Conservation (phyloP, 2,113 vertebrate genomes). For the Protomyctophum bolini region DNA sequence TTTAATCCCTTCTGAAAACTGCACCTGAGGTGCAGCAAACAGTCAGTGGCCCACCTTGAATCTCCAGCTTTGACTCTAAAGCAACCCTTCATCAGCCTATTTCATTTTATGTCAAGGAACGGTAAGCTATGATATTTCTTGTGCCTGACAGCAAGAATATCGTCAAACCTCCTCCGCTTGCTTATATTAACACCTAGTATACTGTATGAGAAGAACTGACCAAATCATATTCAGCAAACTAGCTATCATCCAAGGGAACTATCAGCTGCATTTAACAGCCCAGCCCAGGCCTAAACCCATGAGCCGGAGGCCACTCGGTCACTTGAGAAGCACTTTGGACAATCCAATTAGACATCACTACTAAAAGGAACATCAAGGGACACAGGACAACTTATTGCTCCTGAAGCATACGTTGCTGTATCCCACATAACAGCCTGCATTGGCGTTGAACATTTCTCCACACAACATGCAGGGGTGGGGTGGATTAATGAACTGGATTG, state of each 20-base stretch:
- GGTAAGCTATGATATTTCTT: slow-evolving; percentile 46
- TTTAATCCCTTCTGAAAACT: slow-evolving; percentile 49
- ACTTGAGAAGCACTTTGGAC: slow-evolving; percentile 21
- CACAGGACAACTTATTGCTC: background rate
- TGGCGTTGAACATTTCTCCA: too few species aligned
- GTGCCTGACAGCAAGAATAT: slow-evolving; percentile 61
- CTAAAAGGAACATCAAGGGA: slow-evolving; percentile 40
- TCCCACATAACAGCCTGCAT: slow-evolving; percentile 2
- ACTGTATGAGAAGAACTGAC: slow-evolving; percentile 39
- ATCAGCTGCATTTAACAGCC: slow-evolving; percentile 37
- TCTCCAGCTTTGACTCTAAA: slow-evolving; percentile 42
- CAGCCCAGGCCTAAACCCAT: slow-evolving; percentile 7
- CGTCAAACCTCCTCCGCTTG: slow-evolving; percentile 55
- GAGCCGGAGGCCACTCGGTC: slow-evolving; percentile 23
- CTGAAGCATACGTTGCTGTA: slow-evolving; percentile 1
- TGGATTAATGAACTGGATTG: too few species aligned
- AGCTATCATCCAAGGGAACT: slow-evolving; percentile 37
- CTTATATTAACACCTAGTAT: slow-evolving; percentile 62
- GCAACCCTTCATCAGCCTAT: slow-evolving; percentile 40
- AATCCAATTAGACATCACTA: slow-evolving; percentile 34
- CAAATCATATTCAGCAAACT: slow-evolving; percentile 56
- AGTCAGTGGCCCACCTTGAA: slow-evolving; percentile 34
- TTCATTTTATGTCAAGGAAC: slow-evolving; percentile 67
- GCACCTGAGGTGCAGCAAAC: slow-evolving; percentile 32
- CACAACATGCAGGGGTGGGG: too few species aligned